phyloP scores from a whole-genome alignment of 2,113 vertebrate genomes.

The Eulemur rufifrons region DNA sequence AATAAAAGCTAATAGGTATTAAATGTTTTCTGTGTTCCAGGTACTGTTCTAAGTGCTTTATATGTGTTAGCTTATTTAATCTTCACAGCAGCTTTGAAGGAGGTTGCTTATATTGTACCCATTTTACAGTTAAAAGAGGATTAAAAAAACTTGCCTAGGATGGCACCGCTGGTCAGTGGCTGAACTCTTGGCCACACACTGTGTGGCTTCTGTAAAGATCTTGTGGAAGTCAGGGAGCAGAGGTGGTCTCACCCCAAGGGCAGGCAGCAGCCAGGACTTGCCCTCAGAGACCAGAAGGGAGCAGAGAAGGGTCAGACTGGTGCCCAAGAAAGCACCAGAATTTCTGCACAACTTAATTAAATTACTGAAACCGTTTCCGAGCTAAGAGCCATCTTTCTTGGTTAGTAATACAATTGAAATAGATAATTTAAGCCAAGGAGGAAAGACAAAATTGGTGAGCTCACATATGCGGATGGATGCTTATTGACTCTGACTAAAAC shows the following conservation, averaged over 20 bases:
- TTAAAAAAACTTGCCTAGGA: background rate
- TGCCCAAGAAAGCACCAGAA: background rate
- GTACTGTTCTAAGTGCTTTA: background rate
- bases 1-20: background rate
- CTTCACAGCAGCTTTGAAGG: constrained; percentile 12
- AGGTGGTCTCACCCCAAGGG: background rate
- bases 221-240: background rate
- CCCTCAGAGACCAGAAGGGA: background rate
- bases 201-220: background rate
- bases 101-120: constrained; percentile 1
- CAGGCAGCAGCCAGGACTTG: background rate
- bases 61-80: constrained; percentile 29
- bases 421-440: constrained; percentile 30
- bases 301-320: constrained; percentile 17
- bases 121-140: constrained; percentile 33
- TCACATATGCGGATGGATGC: background rate
- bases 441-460: constrained; percentile 19
- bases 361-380: constrained; percentile 3
- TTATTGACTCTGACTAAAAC: background rate
- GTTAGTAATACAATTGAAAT: constrained; percentile 42
- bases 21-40: background rate
- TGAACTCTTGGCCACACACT: background rate
- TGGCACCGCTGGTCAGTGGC: background rate
- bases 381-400: constrained; percentile 33
- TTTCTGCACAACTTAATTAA: constrained; percentile 52